These are phyloP conservation scores for Brenthis hecate DNA, from an alignment of 2,888 invertebrate genomes.

Conservation along the genomic window DNA sequence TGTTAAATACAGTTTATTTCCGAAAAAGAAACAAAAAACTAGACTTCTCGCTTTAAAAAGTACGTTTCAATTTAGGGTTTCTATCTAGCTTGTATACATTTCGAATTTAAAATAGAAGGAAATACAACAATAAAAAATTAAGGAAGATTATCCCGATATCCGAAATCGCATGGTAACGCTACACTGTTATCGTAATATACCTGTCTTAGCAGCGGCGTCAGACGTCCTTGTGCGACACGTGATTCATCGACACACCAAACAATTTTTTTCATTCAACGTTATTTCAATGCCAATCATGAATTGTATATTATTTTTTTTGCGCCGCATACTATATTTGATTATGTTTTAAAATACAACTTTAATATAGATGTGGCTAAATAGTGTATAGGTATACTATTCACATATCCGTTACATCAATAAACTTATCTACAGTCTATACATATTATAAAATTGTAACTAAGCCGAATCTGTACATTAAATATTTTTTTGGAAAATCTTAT, in stretches of 20 bases:
- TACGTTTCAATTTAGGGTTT: no score
- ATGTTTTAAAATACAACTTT: background rate
- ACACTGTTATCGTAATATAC: conserved; percentile 1
- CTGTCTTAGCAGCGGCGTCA: conserved; percentile 7
- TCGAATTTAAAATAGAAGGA: background rate
- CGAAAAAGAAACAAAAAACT: no score
- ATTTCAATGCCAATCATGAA: conserved; percentile 16
- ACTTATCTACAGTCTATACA: no score
- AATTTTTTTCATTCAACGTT: conserved; percentile 31
- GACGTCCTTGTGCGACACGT: conserved; percentile 31
- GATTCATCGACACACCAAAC: conserved; percentile 31
- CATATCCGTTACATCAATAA: no score
- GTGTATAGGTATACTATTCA: background rate
- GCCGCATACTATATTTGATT: background rate
- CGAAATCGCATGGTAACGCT: background rate
- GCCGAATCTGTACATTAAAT: no score
- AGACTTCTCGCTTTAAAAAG: no score
- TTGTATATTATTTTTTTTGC: background rate
- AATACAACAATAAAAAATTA: background rate
- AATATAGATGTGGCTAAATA: no score
- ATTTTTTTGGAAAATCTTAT: no score
- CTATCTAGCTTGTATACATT: no score
- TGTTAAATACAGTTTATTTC: no score
- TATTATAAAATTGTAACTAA: no score
- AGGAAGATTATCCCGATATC: background rate